Evolutionary conservation across 2,113 vertebrate species (phyloP).

Genomic region (Garra rufa): DNA sequence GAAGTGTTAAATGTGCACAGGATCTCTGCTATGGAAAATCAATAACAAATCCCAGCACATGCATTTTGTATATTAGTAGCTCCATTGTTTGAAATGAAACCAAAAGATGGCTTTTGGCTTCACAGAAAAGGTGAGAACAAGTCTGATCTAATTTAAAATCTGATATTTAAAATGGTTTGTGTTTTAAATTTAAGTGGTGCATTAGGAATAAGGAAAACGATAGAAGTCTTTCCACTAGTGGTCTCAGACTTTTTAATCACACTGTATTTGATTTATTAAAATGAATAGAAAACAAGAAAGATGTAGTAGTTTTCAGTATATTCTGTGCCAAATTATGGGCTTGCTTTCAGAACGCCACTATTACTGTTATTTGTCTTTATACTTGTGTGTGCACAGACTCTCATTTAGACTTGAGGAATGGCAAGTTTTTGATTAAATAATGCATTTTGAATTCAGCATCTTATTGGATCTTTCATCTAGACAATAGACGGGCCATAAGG

Average conservation of each 20-base stretch:
- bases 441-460: conserved; percentile 15
- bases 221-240: background rate
- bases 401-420: background rate
- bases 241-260: background rate
- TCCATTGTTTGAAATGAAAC: background rate
- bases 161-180: background rate
- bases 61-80: background rate
- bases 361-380: background rate
- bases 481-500: background rate
- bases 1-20: background rate
- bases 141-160: background rate
- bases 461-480: conserved; percentile 23
- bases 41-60: background rate
- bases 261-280: background rate
- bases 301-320: background rate
- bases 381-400: background rate
- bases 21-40: background rate
- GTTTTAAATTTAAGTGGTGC: too few relatives aligned
- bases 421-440: conserved; percentile 24
- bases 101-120: background rate
- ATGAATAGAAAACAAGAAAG: background rate
- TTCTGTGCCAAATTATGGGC: background rate
- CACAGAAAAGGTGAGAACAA: background rate
- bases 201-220: too few relatives aligned
- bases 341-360: background rate